Base-by-base conservation (phyloP, 2,888 invertebrate genomes). In the Pseudococcus jackbeardsleyi region DNA sequence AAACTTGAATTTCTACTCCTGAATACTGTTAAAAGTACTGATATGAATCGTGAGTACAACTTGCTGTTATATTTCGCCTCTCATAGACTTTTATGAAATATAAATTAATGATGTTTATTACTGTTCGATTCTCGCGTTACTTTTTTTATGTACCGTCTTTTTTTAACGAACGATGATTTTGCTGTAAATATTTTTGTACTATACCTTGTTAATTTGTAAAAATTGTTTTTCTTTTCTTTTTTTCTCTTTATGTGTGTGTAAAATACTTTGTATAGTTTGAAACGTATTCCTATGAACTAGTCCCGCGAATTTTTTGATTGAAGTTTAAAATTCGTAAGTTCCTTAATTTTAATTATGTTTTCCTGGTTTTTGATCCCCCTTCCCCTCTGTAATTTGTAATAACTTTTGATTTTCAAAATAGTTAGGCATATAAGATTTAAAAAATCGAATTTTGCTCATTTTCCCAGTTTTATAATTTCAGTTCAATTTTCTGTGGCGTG, bases 131-230 rank as follows among this genome's bases (percentile, higher is more conserved):
- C 42, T 54, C 39, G 42, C 54, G 46, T 72, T 68, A 42, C 68
- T 86, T 72, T 77, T 77, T 68, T 68, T 54, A 39, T 68, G 46
- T 86, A 68, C 68, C 26, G 19, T 72, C 1, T 33, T 33, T 33
- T 33, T 33, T 33, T 33, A 46, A 86, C 42, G 12, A 42, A n/a
- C 12, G n/a, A 68, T n/a, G 39, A 85, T 17, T 50, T 39, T 64
- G 19, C n/a, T 59, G 85, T 85, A 85, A 85, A 85, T 85, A 82
- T 82, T n/a, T 0, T n/a, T 85, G 79, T 79, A 39, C 22, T 50
- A 48, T 84, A 85, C n/a, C 39, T 85, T 85, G 39, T 54, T 85
- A 59, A 59, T 59, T 12, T 54, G 59, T 85, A 54, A 3, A 33
- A 39, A n/a, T n/a, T n/a, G n/a, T n/a, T n/a, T 85, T 59, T 22